phyloP scores from a whole-genome alignment of 2,113 vertebrate genomes.

The Merops nubicus region DNA sequence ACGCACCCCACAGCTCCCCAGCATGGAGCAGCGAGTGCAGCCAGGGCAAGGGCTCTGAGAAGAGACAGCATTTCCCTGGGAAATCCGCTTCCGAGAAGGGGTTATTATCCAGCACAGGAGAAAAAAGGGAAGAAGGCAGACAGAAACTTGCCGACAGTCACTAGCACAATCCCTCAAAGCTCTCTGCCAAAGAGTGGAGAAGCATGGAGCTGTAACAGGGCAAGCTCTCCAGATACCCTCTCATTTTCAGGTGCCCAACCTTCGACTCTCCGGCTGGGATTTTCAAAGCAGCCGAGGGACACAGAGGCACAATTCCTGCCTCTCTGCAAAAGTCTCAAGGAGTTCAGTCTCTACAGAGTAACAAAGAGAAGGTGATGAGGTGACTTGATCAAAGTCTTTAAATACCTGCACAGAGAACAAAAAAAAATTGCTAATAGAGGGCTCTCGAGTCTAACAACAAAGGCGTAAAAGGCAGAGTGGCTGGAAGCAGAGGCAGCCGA shows the following conservation, averaged over 20 bases:
- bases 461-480: background rate
- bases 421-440: constrained; percentile 35
- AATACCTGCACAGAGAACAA: constrained; percentile 54
- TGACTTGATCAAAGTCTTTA: constrained; percentile 64
- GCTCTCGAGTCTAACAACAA: constrained; percentile 51
- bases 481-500: background rate
- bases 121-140: background rate
- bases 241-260: constrained; percentile 51
- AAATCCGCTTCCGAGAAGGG: background rate
- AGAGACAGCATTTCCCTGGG: background rate
- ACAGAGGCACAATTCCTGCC: constrained; percentile 33
- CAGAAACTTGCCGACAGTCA: background rate
- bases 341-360: constrained; percentile 57
- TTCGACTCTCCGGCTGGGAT: background rate
- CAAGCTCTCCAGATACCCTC: constrained; percentile 12
- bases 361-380: constrained; percentile 65
- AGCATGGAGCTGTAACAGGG: background rate
- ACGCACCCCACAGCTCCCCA: background rate
- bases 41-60: rapidly evolving
- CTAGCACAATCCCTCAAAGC: constrained; percentile 2
- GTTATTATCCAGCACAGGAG: background rate
- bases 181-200: background rate
- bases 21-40: background rate
- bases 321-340: constrained; percentile 50
- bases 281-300: constrained; percentile 48